These are phyloP conservation scores for Catharus minimus DNA, from an alignment of 2,113 vertebrate species.

Conservation along the genomic window DNA sequence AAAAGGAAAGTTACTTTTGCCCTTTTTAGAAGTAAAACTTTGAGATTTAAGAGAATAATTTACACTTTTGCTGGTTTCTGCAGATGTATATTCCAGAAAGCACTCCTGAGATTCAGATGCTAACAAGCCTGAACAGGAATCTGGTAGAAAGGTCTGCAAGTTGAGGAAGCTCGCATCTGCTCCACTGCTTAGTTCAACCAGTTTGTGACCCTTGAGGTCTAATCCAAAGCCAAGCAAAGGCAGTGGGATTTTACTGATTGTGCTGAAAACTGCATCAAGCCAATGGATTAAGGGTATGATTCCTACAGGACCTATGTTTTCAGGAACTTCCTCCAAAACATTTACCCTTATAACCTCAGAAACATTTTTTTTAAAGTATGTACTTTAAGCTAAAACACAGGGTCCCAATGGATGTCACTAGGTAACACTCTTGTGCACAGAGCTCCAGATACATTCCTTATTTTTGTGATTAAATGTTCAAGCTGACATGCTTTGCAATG, in stretches of 20 bases:
- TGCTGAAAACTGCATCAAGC: conserved; percentile 54
- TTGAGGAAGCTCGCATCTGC: conserved; percentile 39
- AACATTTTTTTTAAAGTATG: conserved; percentile 14
- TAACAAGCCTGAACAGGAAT: conserved; percentile 51
- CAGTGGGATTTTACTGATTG: conserved; percentile 57
- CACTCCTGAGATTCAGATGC: conserved; percentile 40
- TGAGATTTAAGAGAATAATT: conserved; percentile 35
- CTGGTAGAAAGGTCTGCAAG: conserved; percentile 32
- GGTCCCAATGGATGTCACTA: conserved; percentile 3
- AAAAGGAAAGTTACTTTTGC: background rate
- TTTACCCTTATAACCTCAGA: conserved; percentile 57
- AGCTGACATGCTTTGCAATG: background rate
- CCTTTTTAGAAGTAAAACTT: conserved; percentile 21
- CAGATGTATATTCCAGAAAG: conserved; percentile 51
- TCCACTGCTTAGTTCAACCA: conserved; percentile 41
- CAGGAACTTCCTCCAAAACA: conserved; percentile 35
- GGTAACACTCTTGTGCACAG: background rate
- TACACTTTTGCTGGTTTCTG: conserved; percentile 32
- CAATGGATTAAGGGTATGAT: conserved; percentile 40
- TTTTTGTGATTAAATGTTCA: conserved; percentile 12
- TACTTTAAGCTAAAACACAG: conserved; percentile 45
- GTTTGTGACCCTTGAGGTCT: conserved; percentile 49
- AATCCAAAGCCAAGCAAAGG: conserved; percentile 47
- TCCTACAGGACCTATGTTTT: conserved; percentile 53
- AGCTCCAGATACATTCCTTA: conserved; percentile 3